Evolutionary conservation across 1,140 invertebrate species (phyloP), one percentile per base, ranked within the genome.

Genomic region (Hirudo medicinalis): DNA sequence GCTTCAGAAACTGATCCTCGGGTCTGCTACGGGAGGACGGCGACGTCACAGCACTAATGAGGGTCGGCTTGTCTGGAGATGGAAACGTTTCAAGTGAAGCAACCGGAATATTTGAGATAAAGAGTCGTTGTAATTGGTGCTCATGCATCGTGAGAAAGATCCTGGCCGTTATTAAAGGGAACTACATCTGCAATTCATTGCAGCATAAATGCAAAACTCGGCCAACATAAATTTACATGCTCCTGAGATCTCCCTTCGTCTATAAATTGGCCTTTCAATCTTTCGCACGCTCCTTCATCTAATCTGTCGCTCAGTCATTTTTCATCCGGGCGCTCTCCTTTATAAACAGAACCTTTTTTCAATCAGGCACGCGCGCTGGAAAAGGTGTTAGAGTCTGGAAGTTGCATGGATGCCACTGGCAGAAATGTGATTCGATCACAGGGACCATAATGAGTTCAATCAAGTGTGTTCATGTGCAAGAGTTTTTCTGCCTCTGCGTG

Each of bases 1-100:
- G 94, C 36, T 67, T 60, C 25, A 67, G 67, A 40, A 25, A 74
- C 25, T 72, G 73, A 66, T 71, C 73, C 49, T 74, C 73, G 36
- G 72, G 57, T 63, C 57, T 8, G 57, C 57, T 32, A n/a, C 57
- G 57, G 4, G 20, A n/a, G 11, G 57, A 25, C 57, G 57, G 29
- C 19, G 57, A 63, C 57, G 57, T 63, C 57, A 63, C 57, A 25
- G 57, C 57, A n/a, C 57, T 63, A 6, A 63, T 63, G 22, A 63
- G 29, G 22, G 57, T 63, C 29, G 57, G 57, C 20, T 63, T 63
- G 57, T 63, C 57, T 63, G 57, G 22, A 63, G 20, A 63, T 49
- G 43, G 43, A 49, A 49, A 49, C 43, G 11, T 15, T 49, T 49
- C 43, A 49, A 49, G 43, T 49, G 15, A 9, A 49, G 43, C 43